These are phyloP conservation scores for Chaetogeoica ovagalla DNA, from an alignment of 2,888 invertebrate species.

Conservation along the genomic window DNA sequence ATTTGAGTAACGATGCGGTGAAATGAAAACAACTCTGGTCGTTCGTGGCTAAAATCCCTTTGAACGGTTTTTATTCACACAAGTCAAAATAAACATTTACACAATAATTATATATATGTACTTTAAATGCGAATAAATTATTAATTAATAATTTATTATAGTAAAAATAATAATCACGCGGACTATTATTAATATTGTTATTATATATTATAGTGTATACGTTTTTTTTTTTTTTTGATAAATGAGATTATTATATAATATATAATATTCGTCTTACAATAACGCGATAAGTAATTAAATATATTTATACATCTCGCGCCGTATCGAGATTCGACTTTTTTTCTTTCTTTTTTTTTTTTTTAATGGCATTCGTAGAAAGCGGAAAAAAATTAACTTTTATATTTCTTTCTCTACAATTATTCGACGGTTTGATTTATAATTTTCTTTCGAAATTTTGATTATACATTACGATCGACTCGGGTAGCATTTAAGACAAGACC, in stretches of 20 bases:
- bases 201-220: neutral
- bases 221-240: neutral
- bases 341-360: too few relatives aligned
- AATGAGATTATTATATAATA: neutral
- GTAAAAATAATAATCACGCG: conserved; percentile 4
- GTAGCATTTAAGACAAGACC: too few relatives aligned
- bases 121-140: neutral
- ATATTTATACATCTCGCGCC: too few relatives aligned
- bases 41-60: neutral
- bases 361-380: too few relatives aligned
- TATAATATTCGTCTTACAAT: neutral
- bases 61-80: conserved; percentile 24
- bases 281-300: neutral
- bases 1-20: too few relatives aligned
- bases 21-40: conserved; percentile 32
- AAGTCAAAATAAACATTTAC: conserved; percentile 25
- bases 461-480: too few relatives aligned
- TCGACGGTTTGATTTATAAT: neutral
- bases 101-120: neutral
- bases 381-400: too few relatives aligned
- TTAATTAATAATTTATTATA: neutral
- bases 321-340: too few relatives aligned
- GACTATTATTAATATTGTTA: too few relatives aligned
- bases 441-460: conserved; percentile 7
- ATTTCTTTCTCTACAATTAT: neutral